Conservation (phyloP, 1,140 invertebrate species). For the Elymnias hypermnestra region DNA sequence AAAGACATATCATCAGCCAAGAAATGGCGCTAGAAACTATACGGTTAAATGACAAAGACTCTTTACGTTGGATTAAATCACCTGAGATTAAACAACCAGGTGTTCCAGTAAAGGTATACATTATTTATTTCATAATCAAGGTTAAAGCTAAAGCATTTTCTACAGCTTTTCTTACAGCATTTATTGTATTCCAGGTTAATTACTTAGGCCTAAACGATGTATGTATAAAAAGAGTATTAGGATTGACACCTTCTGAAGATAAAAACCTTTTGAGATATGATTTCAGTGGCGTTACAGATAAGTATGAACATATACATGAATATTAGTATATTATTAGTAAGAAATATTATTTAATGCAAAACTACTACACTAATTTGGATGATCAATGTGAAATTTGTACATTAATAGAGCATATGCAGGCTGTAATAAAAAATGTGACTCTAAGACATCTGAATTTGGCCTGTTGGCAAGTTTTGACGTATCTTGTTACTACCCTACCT, state of each 20-base stretch:
- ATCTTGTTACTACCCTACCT: no score
- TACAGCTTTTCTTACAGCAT: no score
- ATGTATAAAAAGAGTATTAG: not conserved
- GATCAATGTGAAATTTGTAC: no score
- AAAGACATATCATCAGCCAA: not conserved
- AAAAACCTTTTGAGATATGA: not conserved
- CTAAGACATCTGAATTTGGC: no score
- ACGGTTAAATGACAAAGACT: constrained; percentile 23
- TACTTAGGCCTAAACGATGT: not conserved
- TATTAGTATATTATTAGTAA: no score
- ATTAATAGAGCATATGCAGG: no score
- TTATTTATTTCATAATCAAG: no score
- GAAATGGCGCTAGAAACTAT: constrained; percentile 20
- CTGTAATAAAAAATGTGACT: no score
- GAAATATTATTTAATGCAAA: no score
- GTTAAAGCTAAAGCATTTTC: no score
- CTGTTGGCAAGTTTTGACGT: no score
- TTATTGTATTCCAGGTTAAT: not conserved
- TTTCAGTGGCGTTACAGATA: constrained; percentile 1
- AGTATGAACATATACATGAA: not conserved
- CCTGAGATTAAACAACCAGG: constrained; percentile 8
- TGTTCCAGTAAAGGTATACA: constrained; percentile 37
- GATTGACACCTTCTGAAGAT: not conserved
- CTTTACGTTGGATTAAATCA: constrained; percentile 30
- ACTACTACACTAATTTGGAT: no score